Evolutionary conservation across 2,113 vertebrate genomes (phyloP), one percentile per base, ranked within the genome.

Genomic region (Symphodus melops): DNA sequence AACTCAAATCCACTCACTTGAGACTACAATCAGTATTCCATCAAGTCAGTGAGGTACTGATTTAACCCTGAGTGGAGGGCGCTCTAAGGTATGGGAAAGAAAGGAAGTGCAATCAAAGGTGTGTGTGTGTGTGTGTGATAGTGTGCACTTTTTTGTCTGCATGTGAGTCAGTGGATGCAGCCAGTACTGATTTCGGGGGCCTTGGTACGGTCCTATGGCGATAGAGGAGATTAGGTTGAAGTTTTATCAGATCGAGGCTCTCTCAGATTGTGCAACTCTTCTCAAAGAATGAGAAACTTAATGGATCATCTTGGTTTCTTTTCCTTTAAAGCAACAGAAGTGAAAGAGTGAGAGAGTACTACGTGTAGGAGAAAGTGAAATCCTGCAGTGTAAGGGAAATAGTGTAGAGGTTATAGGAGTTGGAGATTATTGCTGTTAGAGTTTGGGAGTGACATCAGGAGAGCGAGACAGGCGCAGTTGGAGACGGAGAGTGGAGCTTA

Each of bases 1-100:
- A 36, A 61, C 83, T 81, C 65, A 77, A 78, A 82, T 81, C 72
- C 68, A 49, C 72, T 88, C 79, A 71, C 75, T 82, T 56, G 28
- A 59, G 55, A 84, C 71, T 65, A 65, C 79, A 79, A 89, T 90
- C 87, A 76, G 84, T 77, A 76, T 77, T 83, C 77, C 74, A 86
- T 87, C 84, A 75, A 74, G 76, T 55, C 71, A 39, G 77, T 62
- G 8, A 78, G 70, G 64, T 72, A 68, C 75, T 87, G 88, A 88
- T 88, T 90, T 88, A 81, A 86, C 75, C 76, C 54, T 56, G 19
- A 57, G 42, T 70, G 61, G 72, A 53, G 39, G 37, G 65, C 77
- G 52, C 61, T 42, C 44, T 39, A 72, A 52, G 72, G 65, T 75
- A 75, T 76, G 36, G 44, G 64, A 54, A 70, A 65, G 68, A 63